phyloP scores from a whole-genome alignment of 2,797 vertebrate genomes.

The Luscinia megarhynchos region DNA sequence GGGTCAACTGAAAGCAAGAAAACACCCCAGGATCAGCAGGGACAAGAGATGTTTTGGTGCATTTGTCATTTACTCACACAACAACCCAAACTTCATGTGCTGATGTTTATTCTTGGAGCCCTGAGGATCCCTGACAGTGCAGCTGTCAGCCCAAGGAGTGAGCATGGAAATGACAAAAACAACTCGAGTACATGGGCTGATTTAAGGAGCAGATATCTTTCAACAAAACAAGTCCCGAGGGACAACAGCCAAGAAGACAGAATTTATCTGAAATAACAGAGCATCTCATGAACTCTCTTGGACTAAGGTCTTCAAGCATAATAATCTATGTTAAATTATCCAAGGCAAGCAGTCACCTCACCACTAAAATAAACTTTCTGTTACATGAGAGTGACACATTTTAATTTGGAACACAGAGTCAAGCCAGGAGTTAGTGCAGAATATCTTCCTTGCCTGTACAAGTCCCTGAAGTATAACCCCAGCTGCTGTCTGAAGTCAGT shows the following conservation, averaged over 20 bases:
- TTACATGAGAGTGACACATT: not conserved
- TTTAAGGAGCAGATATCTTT: not conserved
- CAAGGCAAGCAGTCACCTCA: not conserved
- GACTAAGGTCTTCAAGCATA: not conserved
- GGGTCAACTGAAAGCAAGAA: slow-evolving; percentile 83
- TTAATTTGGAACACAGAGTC: slow-evolving; percentile 13
- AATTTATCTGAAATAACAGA: slow-evolving; percentile 1
- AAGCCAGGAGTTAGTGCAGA: slow-evolving; percentile 14
- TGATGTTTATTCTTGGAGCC: not conserved
- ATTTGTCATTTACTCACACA: not conserved
- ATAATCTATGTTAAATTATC: not conserved
- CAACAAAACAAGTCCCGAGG: not conserved
- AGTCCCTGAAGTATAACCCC: not conserved
- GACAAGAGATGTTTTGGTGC: not conserved
- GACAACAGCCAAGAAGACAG: not conserved
- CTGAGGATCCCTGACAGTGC: not conserved
- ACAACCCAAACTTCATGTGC: not conserved
- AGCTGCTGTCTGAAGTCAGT: not conserved
- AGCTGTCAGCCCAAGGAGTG: not conserved
- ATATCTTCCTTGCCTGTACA: not conserved
- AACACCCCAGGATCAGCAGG: not conserved
- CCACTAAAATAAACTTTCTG: not conserved
- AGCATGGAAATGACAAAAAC: not conserved
- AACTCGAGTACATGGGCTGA: not conserved
- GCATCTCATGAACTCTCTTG: not conserved